These are phyloP conservation scores for Pogonomyrmex barbatus DNA, from an alignment of 1,140 invertebrate genomes.

Conservation along the genomic window DNA sequence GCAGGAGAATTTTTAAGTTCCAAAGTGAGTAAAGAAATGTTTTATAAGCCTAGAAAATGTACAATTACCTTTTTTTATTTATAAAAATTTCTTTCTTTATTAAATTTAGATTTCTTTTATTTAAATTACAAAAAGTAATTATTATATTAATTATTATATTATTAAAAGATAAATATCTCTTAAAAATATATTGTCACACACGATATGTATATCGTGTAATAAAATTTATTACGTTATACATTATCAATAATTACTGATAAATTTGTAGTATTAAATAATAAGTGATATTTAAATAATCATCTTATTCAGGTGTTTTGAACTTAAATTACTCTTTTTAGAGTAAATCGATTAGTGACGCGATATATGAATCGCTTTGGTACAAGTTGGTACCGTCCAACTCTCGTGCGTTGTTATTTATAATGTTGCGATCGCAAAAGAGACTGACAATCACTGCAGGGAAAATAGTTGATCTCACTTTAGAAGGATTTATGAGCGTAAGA, in stretches of 20 bases:
- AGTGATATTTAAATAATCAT: background rate
- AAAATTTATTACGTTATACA: background rate
- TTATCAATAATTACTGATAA: background rate
- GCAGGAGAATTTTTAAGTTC: slow-evolving; percentile 59
- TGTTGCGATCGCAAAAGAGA: slow-evolving; percentile 62
- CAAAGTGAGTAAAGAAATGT: slow-evolving; percentile 39
- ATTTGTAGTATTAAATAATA: background rate
- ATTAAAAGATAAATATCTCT: background rate
- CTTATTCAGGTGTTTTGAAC: background rate
- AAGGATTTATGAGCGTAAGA: slow-evolving; percentile 64
- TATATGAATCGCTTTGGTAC: slow-evolving; percentile 58
- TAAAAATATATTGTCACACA: background rate
- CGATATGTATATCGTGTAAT: background rate
- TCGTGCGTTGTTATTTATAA: slow-evolving; percentile 56
- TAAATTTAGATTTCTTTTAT: no score
- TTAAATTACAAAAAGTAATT: no score
- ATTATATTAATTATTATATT: no score
- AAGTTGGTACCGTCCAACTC: slow-evolving; percentile 26
- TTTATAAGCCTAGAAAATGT: no score
- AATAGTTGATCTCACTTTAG: slow-evolving; percentile 58
- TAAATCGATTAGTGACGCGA: slow-evolving; percentile 22
- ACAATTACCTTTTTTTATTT: no score
- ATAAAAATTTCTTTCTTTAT: no score
- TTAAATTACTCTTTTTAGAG: slow-evolving; percentile 44
- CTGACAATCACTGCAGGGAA: slow-evolving; percentile 64